These are phyloP conservation scores for Embiotoca jacksoni DNA, from an alignment of 2,113 vertebrate species.

Conservation along the genomic window DNA sequence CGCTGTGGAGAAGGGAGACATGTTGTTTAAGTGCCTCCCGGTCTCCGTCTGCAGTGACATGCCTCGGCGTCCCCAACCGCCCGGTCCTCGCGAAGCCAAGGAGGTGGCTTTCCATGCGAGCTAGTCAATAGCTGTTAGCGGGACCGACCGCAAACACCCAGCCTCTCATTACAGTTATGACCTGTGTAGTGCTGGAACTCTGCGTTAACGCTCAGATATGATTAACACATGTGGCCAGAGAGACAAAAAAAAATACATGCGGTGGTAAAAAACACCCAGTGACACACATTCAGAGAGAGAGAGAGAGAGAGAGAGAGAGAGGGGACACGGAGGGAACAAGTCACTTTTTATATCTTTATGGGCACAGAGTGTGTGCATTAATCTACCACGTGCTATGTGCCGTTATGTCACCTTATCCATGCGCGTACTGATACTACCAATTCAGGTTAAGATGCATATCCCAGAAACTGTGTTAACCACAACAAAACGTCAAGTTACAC, in stretches of 20 bases:
- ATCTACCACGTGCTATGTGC: not conserved
- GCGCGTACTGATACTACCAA: conserved; percentile 1
- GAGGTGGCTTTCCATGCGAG: conserved; percentile 73
- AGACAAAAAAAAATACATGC: conserved; percentile 22
- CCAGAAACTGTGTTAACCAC: conserved; percentile 13
- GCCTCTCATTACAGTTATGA: conserved; percentile 65
- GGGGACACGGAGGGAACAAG: not conserved
- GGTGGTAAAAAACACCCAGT: conserved; percentile 38
- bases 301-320: conserved; percentile 11
- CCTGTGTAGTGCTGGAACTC: conserved; percentile 59
- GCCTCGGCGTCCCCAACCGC: conserved; percentile 63
- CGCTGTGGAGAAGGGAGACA: conserved; percentile 70
- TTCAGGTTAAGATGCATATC: not conserved
- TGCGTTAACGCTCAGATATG: conserved; percentile 59
- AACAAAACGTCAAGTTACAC: conserved; percentile 22
- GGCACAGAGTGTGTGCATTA: not conserved
- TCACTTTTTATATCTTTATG: not conserved
- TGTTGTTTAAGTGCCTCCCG: conserved; percentile 64
- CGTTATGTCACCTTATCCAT: conserved; percentile 1
- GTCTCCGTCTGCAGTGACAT: conserved; percentile 68
- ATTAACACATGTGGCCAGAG: conserved; percentile 49
- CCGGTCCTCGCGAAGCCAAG: conserved; percentile 53
- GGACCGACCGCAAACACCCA: conserved; percentile 68
- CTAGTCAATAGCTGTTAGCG: conserved; percentile 67
- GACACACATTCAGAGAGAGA: conserved; percentile 33